Conservation (phyloP, 2,888 invertebrate species). For the Boloria selene region DNA sequence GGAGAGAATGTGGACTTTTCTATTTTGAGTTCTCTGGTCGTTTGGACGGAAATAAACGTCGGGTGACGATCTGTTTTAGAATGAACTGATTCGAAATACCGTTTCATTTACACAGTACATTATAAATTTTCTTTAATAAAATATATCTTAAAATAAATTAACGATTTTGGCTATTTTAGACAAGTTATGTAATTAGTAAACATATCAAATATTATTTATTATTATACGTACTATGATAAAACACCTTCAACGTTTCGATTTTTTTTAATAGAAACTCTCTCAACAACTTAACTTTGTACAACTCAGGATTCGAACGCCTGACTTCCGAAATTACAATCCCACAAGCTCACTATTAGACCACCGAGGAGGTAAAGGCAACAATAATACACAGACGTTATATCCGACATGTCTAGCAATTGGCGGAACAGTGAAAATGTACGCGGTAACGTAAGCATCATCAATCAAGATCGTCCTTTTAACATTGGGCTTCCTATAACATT, state of each 20-base stretch:
- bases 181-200: no score
- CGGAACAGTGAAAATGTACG: neutral
- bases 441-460: slow-evolving; percentile 5
- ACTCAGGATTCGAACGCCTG: no score
- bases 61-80: slow-evolving; percentile 58
- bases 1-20: slow-evolving; percentile 74
- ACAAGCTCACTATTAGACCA: no score
- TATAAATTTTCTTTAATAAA: slow-evolving; percentile 26
- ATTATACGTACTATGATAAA: no score
- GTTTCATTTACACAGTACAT: slow-evolving; percentile 28
- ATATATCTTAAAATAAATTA: no score
- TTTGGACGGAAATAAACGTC: slow-evolving; percentile 73
- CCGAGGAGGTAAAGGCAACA: neutral
- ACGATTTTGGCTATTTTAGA: no score
- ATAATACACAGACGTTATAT: neutral
- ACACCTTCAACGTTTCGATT: no score
- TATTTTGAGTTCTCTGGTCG: slow-evolving; percentile 72
- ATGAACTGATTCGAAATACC: slow-evolving; percentile 49
- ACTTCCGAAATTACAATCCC: no score
- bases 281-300: no score
- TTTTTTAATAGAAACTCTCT: no score
- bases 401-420: neutral
- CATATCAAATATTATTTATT: no score
- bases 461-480: neutral
- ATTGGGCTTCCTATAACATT: slow-evolving; percentile 3